Conservation (phyloP, 2,888 invertebrate species). For the Clitarchus hookeri region DNA sequence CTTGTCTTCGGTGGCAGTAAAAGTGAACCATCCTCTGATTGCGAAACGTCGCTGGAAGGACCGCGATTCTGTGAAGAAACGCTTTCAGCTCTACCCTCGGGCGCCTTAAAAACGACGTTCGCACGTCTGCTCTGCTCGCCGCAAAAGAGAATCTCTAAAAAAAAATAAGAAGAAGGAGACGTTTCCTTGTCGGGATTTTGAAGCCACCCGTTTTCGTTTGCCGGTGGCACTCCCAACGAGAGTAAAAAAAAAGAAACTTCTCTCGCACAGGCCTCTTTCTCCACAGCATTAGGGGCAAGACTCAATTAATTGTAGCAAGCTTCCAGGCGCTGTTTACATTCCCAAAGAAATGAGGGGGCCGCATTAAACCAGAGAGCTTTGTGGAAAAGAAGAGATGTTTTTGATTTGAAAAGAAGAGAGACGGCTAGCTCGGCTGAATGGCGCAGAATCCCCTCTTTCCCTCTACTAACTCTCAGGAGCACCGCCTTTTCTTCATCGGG, state of each 20-base stretch:
- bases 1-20: too few species aligned
- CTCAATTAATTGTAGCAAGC: constrained; percentile 4
- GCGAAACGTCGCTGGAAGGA: too few species aligned
- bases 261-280: background rate
- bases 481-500: background rate
- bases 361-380: background rate
- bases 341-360: background rate
- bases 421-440: background rate
- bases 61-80: too few species aligned
- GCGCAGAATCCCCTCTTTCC: background rate
- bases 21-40: too few species aligned
- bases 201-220: background rate
- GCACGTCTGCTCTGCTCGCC: too few species aligned
- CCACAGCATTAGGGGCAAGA: background rate
- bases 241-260: background rate
- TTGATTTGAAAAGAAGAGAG: background rate
- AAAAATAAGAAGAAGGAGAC: too few species aligned
- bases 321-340: background rate
- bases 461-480: background rate
- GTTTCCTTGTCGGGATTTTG: background rate
- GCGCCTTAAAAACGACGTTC: too few species aligned
- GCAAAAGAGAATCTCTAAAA: too few species aligned
- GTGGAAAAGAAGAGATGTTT: background rate
- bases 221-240: background rate
- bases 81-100: too few species aligned